Conservation (phyloP, 2,888 invertebrate species). For the Microplitis deprimator region DNA sequence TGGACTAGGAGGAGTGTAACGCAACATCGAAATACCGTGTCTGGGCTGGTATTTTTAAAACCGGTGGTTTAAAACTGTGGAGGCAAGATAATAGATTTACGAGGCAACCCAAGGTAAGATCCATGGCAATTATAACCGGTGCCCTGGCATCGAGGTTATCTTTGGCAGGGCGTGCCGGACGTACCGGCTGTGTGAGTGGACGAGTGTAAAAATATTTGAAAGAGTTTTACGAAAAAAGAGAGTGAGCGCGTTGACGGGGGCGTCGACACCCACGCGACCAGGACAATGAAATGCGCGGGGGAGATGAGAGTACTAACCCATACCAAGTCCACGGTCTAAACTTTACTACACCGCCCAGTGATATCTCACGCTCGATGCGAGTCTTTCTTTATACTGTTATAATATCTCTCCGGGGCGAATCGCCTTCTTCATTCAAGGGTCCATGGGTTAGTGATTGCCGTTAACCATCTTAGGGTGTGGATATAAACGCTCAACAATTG, state of each 20-base stretch:
- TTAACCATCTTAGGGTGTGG: conserved; percentile 38
- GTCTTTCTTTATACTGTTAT: conserved; percentile 32
- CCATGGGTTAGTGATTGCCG: conserved; percentile 31
- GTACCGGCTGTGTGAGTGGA: conserved; percentile 42
- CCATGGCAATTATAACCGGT: conserved; percentile 49
- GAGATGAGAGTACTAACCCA: conserved; percentile 43
- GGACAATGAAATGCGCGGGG: conserved; percentile 60
- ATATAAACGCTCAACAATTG: conserved; percentile 25
- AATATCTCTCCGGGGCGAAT: conserved; percentile 42
- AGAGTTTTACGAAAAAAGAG: conserved; percentile 11
- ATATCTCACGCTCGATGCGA: conserved; percentile 48
- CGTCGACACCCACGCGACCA: conserved; percentile 65
- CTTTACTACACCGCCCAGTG: conserved; percentile 53
- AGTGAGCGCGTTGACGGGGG: conserved; percentile 61
- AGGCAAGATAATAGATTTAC: conserved; percentile 43
- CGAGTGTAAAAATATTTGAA: conserved; percentile 37
- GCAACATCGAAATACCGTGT: conserved; percentile 34
- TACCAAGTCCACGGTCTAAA: conserved; percentile 48
- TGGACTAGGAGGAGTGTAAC: conserved; percentile 22
- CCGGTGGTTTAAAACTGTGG: background rate
- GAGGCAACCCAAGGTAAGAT: conserved; percentile 30
- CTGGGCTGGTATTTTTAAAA: background rate
- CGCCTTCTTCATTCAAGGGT: conserved; percentile 43
- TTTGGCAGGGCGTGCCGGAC: conserved; percentile 53
- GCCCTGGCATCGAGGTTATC: conserved; percentile 51